A percentile compares a stretch with the other conserved stretches of the same genome.
These are phyloP conservation scores for Scolanthus callimorphus DNA, from an alignment of 92 coral and sea anemone species.

Conservation along the genomic window DNA sequence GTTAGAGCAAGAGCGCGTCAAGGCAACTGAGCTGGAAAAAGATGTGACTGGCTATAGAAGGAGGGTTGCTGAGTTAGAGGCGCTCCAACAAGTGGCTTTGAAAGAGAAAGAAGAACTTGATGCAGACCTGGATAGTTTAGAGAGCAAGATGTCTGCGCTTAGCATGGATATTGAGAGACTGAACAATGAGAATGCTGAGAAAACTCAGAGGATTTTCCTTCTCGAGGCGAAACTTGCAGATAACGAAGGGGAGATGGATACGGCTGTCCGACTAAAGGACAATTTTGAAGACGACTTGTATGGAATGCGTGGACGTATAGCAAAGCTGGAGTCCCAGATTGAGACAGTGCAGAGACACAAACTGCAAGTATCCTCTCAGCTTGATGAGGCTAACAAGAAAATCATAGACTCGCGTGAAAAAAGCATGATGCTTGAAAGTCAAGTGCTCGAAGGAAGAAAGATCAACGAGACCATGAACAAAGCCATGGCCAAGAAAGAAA, in stretches of 20 bases:
- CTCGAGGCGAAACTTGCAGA: constrained; percentile 65
- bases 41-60: constrained; percentile 63
- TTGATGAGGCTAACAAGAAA: constrained; percentile 59
- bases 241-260: constrained; percentile 64
- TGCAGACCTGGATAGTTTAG: constrained; percentile 78
- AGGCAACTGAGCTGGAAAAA: constrained; percentile 66
- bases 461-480: constrained; percentile 73
- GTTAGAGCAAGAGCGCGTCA: constrained; percentile 64
- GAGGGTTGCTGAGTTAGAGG: constrained; percentile 74
- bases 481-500: constrained; percentile 59
- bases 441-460: constrained; percentile 72
- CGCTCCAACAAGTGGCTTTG: constrained; percentile 47
- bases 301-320: constrained; percentile 65
- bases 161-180: constrained; percentile 70
- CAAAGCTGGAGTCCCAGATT: constrained; percentile 82
- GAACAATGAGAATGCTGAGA: constrained; percentile 59
- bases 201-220: constrained; percentile 48
- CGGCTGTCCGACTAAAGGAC: constrained; percentile 65
- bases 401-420: constrained; percentile 55
- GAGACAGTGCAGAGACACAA: constrained; percentile 79
- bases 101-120: constrained; percentile 89
- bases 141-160: constrained; percentile 49
- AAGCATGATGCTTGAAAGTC: constrained; percentile 72
- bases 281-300: constrained; percentile 74
- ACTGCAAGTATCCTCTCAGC: constrained; percentile 64